These are phyloP conservation scores for Heliangelus exortis DNA, from an alignment of 2,797 vertebrate species.

Conservation along the genomic window DNA sequence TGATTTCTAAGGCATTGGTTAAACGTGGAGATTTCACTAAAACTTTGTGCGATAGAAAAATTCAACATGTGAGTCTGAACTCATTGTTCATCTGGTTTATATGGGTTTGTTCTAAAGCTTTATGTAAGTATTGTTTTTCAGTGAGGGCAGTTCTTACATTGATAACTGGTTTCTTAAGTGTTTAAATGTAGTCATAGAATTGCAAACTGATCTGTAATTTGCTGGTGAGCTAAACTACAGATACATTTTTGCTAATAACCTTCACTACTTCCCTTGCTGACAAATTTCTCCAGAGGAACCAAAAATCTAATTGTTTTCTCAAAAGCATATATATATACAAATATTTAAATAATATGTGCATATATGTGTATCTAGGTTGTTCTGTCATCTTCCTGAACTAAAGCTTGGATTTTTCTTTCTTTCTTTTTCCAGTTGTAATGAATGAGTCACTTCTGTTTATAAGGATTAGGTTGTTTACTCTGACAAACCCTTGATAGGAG, in stretches of 20 bases:
- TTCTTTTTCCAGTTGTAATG: slow-evolving; percentile 27
- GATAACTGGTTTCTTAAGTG: background rate
- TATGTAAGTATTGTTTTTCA: background rate
- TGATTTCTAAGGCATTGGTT: background rate
- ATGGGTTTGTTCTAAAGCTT: background rate
- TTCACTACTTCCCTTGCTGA: background rate
- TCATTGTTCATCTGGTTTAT: background rate
- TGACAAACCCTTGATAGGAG: slow-evolving; percentile 57
- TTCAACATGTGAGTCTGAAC: background rate
- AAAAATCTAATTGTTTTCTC: background rate
- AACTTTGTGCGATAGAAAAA: rapidly evolving
- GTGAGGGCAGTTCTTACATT: background rate
- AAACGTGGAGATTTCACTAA: background rate
- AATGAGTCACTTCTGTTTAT: slow-evolving; percentile 60
- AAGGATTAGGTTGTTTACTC: slow-evolving; percentile 69
- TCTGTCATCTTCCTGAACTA: background rate
- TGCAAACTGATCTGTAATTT: background rate
- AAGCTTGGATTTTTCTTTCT: background rate
- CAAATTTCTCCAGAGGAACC: background rate
- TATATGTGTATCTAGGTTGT: background rate
- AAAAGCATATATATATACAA: background rate
- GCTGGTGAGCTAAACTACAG: background rate
- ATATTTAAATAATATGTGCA: rapidly evolving
- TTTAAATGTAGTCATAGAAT: background rate
- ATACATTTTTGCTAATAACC: rapidly evolving